Percentiles rank a stretch among this genome's conserved stretches.
These are phyloP conservation scores for Myioborus miniatus DNA, from an alignment of 2,797 vertebrate species.

Conservation along the genomic window DNA sequence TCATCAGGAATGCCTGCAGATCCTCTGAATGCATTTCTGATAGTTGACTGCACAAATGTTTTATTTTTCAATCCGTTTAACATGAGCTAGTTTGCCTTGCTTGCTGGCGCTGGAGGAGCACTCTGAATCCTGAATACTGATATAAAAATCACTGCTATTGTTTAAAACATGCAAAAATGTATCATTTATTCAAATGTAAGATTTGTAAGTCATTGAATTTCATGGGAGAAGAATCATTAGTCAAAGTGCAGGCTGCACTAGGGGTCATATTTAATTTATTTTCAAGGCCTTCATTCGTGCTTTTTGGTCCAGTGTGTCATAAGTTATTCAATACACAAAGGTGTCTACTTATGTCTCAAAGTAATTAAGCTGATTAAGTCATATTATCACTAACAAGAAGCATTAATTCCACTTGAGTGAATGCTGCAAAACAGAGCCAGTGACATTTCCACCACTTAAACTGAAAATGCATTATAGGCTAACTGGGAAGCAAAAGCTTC, in stretches of 20 bases:
- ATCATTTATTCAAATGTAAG: conserved; percentile 57
- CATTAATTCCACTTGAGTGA: conserved; percentile 63
- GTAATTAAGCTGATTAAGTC: conserved; percentile 77
- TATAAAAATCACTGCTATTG: conserved; percentile 44
- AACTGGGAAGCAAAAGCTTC: conserved; percentile 21
- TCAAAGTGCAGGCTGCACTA: conserved; percentile 57
- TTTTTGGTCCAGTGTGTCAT: conserved; percentile 65
- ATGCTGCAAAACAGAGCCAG: conserved; percentile 22
- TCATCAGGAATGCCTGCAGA: conserved; percentile 42
- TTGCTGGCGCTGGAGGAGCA: background rate
- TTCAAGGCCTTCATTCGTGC: conserved; percentile 59
- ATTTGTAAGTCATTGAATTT: conserved; percentile 58
- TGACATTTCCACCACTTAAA: conserved; percentile 62
- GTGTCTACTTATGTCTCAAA: conserved; percentile 71
- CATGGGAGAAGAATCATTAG: conserved; percentile 63
- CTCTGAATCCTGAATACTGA: conserved; percentile 19
- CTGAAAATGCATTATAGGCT: conserved; percentile 16
- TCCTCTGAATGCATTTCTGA: conserved; percentile 51
- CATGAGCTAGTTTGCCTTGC: conserved; percentile 59
- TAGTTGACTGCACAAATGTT: conserved; percentile 61
- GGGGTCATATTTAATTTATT: conserved; percentile 77
- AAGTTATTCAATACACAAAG: conserved; percentile 75
- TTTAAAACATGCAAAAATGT: conserved; percentile 59
- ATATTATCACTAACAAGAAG: conserved; percentile 73
- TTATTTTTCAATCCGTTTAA: conserved; percentile 67